phyloP scores from a whole-genome alignment of 1,140 invertebrate genomes.

The Harpegnathos saltator region DNA sequence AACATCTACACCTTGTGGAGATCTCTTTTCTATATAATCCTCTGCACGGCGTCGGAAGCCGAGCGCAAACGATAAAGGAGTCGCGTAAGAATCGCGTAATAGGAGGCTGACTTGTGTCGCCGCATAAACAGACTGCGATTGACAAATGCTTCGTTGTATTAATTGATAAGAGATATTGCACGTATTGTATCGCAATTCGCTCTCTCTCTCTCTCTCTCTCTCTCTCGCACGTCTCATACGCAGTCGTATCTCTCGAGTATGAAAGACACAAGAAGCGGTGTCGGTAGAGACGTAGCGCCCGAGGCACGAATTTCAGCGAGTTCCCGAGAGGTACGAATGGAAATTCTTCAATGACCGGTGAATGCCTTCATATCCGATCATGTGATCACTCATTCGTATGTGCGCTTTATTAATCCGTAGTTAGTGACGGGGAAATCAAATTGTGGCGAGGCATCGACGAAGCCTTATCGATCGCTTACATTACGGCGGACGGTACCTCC shows the following conservation, averaged over 20 bases:
- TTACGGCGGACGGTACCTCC: background rate
- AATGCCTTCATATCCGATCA: conserved; percentile 21
- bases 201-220: too few species aligned
- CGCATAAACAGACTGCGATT: background rate
- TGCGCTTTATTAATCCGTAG: conserved; percentile 24
- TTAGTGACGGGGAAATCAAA: conserved; percentile 27
- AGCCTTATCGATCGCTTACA: conserved; percentile 24
- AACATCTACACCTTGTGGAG: conserved; percentile 25
- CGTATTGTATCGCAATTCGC: too few species aligned
- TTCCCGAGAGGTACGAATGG: background rate
- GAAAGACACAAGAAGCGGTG: too few species aligned
- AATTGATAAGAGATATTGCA: too few species aligned
- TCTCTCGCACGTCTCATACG: too few species aligned
- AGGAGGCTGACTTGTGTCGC: background rate
- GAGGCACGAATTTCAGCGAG: background rate
- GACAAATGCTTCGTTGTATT: background rate
- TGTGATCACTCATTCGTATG: conserved; percentile 15
- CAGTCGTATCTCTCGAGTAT: too few species aligned
- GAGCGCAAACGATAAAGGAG: conserved; percentile 22
- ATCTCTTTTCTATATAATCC: conserved; percentile 3
- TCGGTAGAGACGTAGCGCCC: too few species aligned
- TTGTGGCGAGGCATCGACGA: conserved; percentile 20
- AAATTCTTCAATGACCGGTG: conserved; percentile 32
- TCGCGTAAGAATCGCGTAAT: background rate
- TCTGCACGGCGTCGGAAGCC: background rate